A percentile compares a stretch with the other conserved stretches of the same genome.
phyloP scores from a whole-genome alignment of 2,888 invertebrate species.

The Idaea dimidiata region DNA sequence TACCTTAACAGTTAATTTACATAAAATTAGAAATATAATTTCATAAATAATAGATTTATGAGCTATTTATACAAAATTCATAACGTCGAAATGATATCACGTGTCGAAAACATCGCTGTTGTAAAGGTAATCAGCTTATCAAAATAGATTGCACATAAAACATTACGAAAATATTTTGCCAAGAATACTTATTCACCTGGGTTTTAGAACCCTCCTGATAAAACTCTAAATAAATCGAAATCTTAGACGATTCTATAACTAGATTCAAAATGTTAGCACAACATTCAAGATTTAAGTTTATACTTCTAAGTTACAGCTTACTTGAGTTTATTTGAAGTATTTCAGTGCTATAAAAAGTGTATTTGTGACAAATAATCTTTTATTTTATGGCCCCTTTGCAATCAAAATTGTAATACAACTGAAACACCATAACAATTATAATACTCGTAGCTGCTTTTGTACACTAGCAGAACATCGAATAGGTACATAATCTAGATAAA shows the following conservation, averaged over 20 bases:
- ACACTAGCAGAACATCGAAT: constrained; percentile 39
- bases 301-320: constrained; percentile 32
- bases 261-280: constrained; percentile 25
- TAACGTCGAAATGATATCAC: constrained; percentile 72
- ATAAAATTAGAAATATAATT: constrained; percentile 63
- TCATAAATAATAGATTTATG: constrained; percentile 67
- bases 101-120: constrained; percentile 46
- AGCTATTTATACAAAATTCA: constrained; percentile 76
- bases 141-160: constrained; percentile 77
- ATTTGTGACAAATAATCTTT: constrained; percentile 21
- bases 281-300: constrained; percentile 35
- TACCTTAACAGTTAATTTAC: constrained; percentile 66
- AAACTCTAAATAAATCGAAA: constrained; percentile 17
- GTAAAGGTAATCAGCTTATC: constrained; percentile 65
- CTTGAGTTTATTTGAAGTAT: constrained; percentile 14
- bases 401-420: constrained; percentile 49
- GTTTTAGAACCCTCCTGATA: constrained; percentile 14
- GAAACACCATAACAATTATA: constrained; percentile 48
- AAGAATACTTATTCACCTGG: constrained; percentile 35
- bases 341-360: constrained; percentile 27
- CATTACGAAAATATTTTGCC: constrained; percentile 64
- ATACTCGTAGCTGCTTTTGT: constrained; percentile 45
- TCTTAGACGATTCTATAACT: constrained; percentile 18
- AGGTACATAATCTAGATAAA: constrained; percentile 37
- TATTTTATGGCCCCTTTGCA: constrained; percentile 69